Evolutionary conservation across 2,797 vertebrate genomes (phyloP), one percentile per base, ranked within the genome.

Genomic region (Phylloscopus collybita): DNA sequence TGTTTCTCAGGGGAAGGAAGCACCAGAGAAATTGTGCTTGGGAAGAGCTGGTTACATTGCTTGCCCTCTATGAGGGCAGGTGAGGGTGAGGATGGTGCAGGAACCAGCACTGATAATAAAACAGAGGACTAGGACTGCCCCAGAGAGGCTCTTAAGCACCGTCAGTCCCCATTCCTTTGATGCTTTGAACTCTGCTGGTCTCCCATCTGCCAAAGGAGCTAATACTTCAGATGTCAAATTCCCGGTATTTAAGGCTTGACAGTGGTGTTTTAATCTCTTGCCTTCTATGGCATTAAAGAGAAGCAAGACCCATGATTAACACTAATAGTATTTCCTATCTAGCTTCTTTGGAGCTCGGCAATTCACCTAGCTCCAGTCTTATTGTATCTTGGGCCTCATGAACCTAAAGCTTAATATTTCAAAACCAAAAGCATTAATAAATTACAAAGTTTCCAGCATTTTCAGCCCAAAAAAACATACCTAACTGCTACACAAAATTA

Each of bases 221-320:
- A 87, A 96, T 93, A 53, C 71, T 91, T 92, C 61, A 11, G 80
- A 67, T 74, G 49, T 91, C 75, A 92, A 80, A 96, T 93, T 93
- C 80, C n/a, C 3, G 22, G 70, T 90, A 92, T 90, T 95, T 86
- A 84, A 87, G 44, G 64, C 82, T 94, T 93, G 64, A 79, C 69
- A 78, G 92, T 90, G 73, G 89, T 64, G 91, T 89, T 95, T 93
- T 93, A 97, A 97, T 97, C 91, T 69, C 82, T 88, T 87, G 65
- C 84, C 80, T 93, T 96, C 86, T 90, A 90, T 65, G 74, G 92
- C 67, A 92, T 93, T 93, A 95, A 90, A 93, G 72, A 88, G 83
- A 93, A 94, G 82, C 75, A 67, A 65, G 78, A 18, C 42, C 17
- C 32, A 81, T 91, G 91, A 94, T 92, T 96, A 97, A 89, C 66